phyloP scores from a whole-genome alignment of 2,888 invertebrate genomes.

The Saturnia pavonia region DNA sequence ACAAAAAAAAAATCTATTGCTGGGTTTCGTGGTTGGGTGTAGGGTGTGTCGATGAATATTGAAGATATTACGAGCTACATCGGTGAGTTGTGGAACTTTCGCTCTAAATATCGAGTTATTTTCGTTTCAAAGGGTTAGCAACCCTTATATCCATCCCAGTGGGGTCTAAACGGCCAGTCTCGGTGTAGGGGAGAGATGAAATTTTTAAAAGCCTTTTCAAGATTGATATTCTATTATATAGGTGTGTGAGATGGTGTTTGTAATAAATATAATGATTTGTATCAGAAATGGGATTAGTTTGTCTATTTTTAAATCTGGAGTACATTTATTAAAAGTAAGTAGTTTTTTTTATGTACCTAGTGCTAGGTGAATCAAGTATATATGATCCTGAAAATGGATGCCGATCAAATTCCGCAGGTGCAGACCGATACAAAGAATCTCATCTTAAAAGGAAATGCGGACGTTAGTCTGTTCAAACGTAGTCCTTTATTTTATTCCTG shows the following conservation, averaged over 20 bases:
- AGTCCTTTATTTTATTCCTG: too few species aligned
- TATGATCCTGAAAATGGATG: too few species aligned
- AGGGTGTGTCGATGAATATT: not conserved
- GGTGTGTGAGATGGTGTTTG: not conserved
- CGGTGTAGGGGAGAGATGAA: constrained; percentile 54
- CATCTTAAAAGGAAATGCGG: too few species aligned
- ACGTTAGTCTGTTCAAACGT: too few species aligned
- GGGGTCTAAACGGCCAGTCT: constrained; percentile 12
- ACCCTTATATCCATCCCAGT: not conserved
- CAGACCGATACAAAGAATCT: too few species aligned
- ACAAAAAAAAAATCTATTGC: not conserved
- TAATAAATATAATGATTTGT: not conserved
- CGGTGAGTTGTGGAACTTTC: not conserved
- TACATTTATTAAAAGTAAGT: not conserved
- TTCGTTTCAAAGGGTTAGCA: constrained; percentile 13
- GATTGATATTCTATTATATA: constrained; percentile 41
- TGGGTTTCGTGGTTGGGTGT: not conserved
- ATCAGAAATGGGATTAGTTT: not conserved
- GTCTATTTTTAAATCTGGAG: not conserved
- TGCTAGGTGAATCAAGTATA: too few species aligned
- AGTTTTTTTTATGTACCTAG: not conserved
- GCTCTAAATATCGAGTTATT: constrained; percentile 8
- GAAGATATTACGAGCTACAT: not conserved
- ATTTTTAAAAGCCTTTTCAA: constrained; percentile 63
- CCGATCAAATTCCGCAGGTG: too few species aligned